Evolutionary conservation across 2,888 invertebrate genomes (phyloP), one percentile per base, ranked within the genome.

Genomic region (Ennomos erosarius): DNA sequence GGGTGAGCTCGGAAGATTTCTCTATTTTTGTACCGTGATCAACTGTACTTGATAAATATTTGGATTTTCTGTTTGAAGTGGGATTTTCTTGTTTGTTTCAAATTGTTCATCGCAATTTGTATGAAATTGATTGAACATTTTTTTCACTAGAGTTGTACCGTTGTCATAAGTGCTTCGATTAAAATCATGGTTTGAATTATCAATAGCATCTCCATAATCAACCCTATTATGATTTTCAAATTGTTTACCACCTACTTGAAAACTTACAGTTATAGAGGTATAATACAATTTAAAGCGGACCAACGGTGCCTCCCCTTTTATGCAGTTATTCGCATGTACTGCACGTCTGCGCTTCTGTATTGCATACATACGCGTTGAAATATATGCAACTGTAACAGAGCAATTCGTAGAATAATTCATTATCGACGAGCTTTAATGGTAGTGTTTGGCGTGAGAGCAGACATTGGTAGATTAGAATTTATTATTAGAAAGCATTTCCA

Each of bases 371-470:
- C 76, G 35, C 38, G 10, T 57, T 68, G 62, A 67, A 74, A 75
- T 76, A 74, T 75, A 84, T 82, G 79, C 78, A 78, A 81, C 71
- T 79, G 77, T 79, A 78, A 73, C 76, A 69, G 63, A 61, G 70
- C 68, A 73, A 74, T 78, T 79, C 69, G 79, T 76, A 70, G 79
- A 85, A 83, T 83, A 78, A 82, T 81, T 84, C 77, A 82, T 83
- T 75, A 75, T 74, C 68, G 73, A 68, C 69, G 73, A 68, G 70
- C 77, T 73, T 74, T 75, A 70, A 74, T 74, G 69, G 70, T 65
- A 55, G 62, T n/a, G 35, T 50, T 35, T 35, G 55, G 46, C 55
- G 55, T 49, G 55, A 59, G 50, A 56, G 52, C 55, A 43, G 26
- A 53, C 48, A 45, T 53, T 49, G 37, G 35, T 39, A 55, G 55